Evolutionary conservation across 2,113 vertebrate genomes (phyloP).

Genomic region (Sapayoa aenigma): DNA sequence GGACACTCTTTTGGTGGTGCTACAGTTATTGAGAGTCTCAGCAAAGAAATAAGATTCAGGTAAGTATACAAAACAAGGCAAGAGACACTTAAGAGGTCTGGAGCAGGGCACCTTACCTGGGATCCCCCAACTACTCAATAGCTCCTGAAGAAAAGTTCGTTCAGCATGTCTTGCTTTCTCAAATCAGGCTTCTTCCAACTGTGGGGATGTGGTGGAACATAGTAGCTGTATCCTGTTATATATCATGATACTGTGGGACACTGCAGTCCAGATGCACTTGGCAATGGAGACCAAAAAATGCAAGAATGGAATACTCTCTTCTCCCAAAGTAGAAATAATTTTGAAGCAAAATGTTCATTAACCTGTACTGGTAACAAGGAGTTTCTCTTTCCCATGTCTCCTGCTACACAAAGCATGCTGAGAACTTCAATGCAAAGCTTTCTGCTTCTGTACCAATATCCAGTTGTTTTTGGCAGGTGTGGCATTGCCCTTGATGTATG

Average conservation of each 20-base stretch:
- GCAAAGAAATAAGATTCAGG: slow-evolving; percentile 90
- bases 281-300: not conserved
- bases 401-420: not conserved
- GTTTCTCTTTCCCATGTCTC: not conserved
- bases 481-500: slow-evolving; percentile 89
- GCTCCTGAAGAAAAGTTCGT: not conserved
- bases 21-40: slow-evolving; percentile 86
- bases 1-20: slow-evolving; percentile 97
- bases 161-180: not conserved
- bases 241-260: not conserved
- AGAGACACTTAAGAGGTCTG: not conserved
- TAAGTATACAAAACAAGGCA: slow-evolving; percentile 68
- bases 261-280: not conserved
- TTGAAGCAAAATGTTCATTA: not conserved
- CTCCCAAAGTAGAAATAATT: not conserved
- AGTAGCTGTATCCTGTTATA: not conserved
- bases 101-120: not conserved
- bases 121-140: not conserved
- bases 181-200: not conserved
- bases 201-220: not conserved
- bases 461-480: slow-evolving; percentile 75
- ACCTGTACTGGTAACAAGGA: not conserved
- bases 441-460: not conserved
- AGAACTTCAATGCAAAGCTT: not conserved
- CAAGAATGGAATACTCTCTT: not conserved